Percentiles rank a stretch among this genome's conserved stretches.
These are phyloP conservation scores for Podarcis muralis DNA, from an alignment of 2,113 vertebrate species.

Conservation along the genomic window DNA sequence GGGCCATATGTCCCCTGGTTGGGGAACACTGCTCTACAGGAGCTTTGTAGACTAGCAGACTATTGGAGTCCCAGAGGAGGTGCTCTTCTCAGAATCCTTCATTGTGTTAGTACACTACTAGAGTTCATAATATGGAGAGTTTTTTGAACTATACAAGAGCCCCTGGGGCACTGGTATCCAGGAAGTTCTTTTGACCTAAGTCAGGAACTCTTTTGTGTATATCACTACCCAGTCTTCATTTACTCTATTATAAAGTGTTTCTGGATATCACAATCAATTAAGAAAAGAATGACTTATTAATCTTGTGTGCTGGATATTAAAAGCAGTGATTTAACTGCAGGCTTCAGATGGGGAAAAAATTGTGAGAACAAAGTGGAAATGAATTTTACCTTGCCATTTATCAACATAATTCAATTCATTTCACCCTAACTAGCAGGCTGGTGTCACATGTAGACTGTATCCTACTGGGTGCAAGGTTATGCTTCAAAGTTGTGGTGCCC, in stretches of 20 bases:
- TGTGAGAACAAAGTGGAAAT: slow-evolving; percentile 52
- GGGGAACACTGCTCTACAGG: not conserved
- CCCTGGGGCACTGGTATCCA: not conserved
- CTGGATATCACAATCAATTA: slow-evolving; percentile 28
- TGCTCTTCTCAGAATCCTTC: not conserved
- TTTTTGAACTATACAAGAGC: not conserved
- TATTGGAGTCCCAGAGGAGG: not conserved
- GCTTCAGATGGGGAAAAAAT: slow-evolving; percentile 17
- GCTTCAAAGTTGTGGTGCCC: fast-evolving
- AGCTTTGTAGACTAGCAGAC: not conserved
- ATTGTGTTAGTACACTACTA: not conserved
- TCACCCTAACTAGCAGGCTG: slow-evolving; percentile 6
- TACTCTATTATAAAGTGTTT: slow-evolving; percentile 17
- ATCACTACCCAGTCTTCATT: not conserved
- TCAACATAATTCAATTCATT: slow-evolving; percentile 17
- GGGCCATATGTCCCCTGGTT: too few relatives aligned
- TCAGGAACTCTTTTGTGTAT: not conserved
- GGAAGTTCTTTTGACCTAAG: not conserved
- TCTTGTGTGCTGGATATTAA: slow-evolving; percentile 11
- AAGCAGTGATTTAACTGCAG: slow-evolving; percentile 29
- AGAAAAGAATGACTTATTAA: slow-evolving; percentile 5
- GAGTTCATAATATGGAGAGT: not conserved
- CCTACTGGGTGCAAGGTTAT: not conserved
- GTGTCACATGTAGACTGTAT: not conserved
- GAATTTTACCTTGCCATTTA: slow-evolving; percentile 41